A percentile compares a stretch with the other conserved stretches of the same genome.
Evolutionary conservation across 2,797 vertebrate species (phyloP).

Genomic region (Pantherophis alleghaniensis): DNA sequence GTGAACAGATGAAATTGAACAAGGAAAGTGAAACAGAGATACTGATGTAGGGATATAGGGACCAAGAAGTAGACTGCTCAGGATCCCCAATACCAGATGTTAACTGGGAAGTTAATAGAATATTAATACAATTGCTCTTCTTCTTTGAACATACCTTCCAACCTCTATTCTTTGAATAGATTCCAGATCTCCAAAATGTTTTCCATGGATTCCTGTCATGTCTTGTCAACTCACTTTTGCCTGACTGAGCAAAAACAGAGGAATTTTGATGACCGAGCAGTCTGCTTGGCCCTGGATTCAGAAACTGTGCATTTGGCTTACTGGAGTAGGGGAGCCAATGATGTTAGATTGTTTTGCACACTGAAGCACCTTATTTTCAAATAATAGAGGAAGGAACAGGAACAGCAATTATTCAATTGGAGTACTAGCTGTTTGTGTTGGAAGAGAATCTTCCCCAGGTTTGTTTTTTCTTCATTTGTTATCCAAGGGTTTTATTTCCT

Average conservation of each 20-base stretch:
- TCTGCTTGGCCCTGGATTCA: neutral
- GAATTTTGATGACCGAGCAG: constrained; percentile 34
- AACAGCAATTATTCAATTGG: neutral
- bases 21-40: neutral
- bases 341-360: neutral
- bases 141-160: neutral
- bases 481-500: neutral
- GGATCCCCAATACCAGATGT: too few species aligned
- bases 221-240: neutral
- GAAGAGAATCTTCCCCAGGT: neutral
- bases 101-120: neutral
- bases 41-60: neutral
- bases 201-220: neutral
- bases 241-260: neutral
- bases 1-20: neutral
- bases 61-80: neutral
- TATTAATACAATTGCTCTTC: neutral
- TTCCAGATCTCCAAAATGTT: neutral
- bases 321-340: neutral
- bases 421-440: neutral
- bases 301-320: neutral
- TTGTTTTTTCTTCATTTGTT: constrained; percentile 1
- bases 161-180: neutral
- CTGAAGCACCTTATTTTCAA: neutral
- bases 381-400: neutral